A percentile compares a stretch with the other conserved stretches of the same genome.
Conservation (phyloP, 2,888 invertebrate species). For the Papilio demoleus region DNA sequence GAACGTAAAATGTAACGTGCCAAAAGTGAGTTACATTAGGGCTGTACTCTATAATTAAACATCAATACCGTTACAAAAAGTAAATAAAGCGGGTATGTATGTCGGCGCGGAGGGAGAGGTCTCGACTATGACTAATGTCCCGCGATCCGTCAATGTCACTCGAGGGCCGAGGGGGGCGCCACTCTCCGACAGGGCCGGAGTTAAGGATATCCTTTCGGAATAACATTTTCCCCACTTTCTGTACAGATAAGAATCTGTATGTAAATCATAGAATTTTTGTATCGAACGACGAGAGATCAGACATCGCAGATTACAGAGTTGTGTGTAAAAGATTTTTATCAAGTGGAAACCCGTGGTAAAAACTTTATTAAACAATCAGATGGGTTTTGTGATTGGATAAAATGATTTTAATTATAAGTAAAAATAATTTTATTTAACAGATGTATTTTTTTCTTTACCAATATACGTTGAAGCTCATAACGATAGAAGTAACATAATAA, state of each 20-base stretch:
- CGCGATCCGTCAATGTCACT: conserved; percentile 88
- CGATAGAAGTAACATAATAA: too few relatives aligned
- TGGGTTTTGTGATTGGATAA: neutral
- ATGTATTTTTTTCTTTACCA: too few relatives aligned
- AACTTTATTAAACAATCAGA: conserved; percentile 3
- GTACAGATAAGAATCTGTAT: conserved; percentile 74
- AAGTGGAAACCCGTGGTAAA: conserved; percentile 4
- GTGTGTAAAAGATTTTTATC: conserved; percentile 32
- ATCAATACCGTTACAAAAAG: conserved; percentile 84
- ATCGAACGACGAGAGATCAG: conserved; percentile 46
- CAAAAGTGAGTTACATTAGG: conserved; percentile 77
- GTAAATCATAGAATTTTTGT: conserved; percentile 68
- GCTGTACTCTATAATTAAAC: conserved; percentile 81
- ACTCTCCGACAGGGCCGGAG: conserved; percentile 75
- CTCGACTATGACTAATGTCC: conserved; percentile 87
- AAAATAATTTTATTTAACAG: too few relatives aligned
- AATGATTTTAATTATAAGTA: too few relatives aligned
- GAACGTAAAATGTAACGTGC: conserved; percentile 70
- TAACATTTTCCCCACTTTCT: conserved; percentile 75
- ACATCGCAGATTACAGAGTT: conserved; percentile 42
- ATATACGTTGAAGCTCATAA: too few relatives aligned
- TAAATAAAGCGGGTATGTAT: conserved; percentile 81
- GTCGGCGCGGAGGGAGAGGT: conserved; percentile 76
- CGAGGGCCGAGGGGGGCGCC: conserved; percentile 75
- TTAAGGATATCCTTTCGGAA: conserved; percentile 71